Evolutionary conservation across 2,888 invertebrate species (phyloP).

Genomic region (Anthoptus insignis): DNA sequence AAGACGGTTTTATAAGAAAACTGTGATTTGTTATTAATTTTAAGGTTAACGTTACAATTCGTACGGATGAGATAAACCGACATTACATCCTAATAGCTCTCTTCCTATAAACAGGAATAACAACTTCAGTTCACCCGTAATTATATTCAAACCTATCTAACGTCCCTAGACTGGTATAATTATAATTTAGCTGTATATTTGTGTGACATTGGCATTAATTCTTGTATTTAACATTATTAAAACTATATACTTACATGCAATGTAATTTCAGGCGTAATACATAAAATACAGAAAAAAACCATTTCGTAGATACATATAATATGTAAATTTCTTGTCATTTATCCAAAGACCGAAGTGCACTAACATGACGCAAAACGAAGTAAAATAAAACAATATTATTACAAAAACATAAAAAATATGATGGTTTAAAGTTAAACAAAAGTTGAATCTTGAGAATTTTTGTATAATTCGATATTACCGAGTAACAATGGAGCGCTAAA

Average conservation of each 20-base stretch:
- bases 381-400: too few relatives aligned
- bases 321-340: background rate
- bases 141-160: slow-evolving; percentile 9
- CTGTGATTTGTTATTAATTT: too few relatives aligned
- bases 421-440: background rate
- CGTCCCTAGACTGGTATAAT: slow-evolving; percentile 9
- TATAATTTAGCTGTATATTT: background rate
- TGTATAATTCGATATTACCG: too few relatives aligned
- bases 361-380: background rate
- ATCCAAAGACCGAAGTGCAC: background rate
- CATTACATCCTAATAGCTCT: too few relatives aligned
- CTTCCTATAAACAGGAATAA: too few relatives aligned
- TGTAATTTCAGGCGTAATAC: background rate
- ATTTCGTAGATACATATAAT: background rate
- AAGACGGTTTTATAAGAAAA: too few relatives aligned
- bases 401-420: background rate
- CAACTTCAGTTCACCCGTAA: slow-evolving; percentile 19
- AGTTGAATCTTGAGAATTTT: background rate
- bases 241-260: background rate
- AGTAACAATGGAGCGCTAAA: too few relatives aligned
- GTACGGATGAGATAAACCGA: too few relatives aligned
- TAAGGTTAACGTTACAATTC: too few relatives aligned
- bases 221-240: background rate
- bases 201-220: background rate
- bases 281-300: background rate